Percentiles rank a stretch among this genome's conserved stretches.
Conservation (phyloP, 1,140 invertebrate species). For the Ruditapes philippinarum region DNA sequence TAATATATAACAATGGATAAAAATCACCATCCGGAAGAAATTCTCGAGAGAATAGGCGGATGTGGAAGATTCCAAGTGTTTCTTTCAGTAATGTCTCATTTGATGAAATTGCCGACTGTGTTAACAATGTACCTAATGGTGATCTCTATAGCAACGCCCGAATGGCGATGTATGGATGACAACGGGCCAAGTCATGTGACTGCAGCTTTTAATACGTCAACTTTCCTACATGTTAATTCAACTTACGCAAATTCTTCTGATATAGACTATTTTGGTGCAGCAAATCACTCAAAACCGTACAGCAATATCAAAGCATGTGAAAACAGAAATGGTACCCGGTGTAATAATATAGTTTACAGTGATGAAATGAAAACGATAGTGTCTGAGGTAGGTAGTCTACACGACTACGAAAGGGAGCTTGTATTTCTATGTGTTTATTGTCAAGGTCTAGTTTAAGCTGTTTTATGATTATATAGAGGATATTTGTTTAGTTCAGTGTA, state of each 20-base stretch:
- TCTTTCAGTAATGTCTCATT: constrained; percentile 1
- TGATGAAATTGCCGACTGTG: constrained; percentile 23
- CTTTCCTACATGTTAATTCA: not conserved
- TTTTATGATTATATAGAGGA: too few species aligned
- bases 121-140: constrained; percentile 42
- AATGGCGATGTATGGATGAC: constrained; percentile 39
- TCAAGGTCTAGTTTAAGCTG: too few species aligned
- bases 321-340: constrained; percentile 27
- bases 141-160: constrained; percentile 37
- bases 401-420: too few species aligned
- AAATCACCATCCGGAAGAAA: constrained; percentile 8
- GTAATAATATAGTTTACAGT: not conserved
- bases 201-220: not conserved
- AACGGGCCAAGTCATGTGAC: too few species aligned
- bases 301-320: not conserved
- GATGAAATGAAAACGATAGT: constrained; percentile 32
- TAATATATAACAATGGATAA: too few species aligned
- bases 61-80: constrained; percentile 38
- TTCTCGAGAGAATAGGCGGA: constrained; percentile 43
- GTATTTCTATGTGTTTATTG: too few species aligned
- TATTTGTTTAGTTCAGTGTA: too few species aligned
- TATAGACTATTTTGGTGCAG: too few species aligned
- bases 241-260: not conserved
- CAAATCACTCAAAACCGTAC: not conserved
- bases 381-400: constrained; percentile 37